These are phyloP conservation scores for Rhombomys opimus DNA, from an alignment of 2,113 vertebrate genomes.

Conservation along the genomic window DNA sequence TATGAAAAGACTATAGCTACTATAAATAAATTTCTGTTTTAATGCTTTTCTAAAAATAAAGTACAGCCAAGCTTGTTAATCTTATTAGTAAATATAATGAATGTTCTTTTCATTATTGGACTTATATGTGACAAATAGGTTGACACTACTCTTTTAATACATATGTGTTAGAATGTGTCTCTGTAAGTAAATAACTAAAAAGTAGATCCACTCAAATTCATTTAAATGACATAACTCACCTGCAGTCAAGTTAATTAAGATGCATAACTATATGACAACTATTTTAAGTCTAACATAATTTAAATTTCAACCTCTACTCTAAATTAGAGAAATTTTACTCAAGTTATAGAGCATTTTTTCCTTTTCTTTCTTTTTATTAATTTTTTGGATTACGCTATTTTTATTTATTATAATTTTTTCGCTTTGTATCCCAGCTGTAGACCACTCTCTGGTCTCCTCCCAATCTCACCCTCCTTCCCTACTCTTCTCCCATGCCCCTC, in stretches of 20 bases:
- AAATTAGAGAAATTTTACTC: constrained; percentile 13
- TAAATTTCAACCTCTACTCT: constrained; percentile 1
- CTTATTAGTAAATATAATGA: constrained; percentile 46
- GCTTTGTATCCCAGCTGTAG: no score
- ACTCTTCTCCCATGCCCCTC: no score
- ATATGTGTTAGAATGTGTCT: neutral
- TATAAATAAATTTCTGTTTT: constrained; percentile 66
- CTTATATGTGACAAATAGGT: constrained; percentile 32
- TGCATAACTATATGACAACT: constrained; percentile 54
- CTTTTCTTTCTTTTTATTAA: no score
- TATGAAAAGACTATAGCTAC: constrained; percentile 58
- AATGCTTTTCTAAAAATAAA: constrained; percentile 57
- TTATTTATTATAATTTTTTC: no score
- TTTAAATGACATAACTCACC: neutral
- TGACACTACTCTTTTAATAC: constrained; percentile 52
- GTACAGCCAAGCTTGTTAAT: neutral
- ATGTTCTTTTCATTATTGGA: constrained; percentile 69
- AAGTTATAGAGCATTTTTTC: neutral
- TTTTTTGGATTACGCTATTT: no score
- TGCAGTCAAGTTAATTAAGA: constrained; percentile 64
- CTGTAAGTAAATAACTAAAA: neutral
- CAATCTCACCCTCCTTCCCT: no score
- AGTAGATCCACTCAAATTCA: neutral
- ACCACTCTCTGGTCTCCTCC: no score
- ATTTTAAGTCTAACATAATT: constrained; percentile 43